Evolutionary conservation across 2,888 invertebrate species (phyloP).

Genomic region (Aphrophora alni): DNA sequence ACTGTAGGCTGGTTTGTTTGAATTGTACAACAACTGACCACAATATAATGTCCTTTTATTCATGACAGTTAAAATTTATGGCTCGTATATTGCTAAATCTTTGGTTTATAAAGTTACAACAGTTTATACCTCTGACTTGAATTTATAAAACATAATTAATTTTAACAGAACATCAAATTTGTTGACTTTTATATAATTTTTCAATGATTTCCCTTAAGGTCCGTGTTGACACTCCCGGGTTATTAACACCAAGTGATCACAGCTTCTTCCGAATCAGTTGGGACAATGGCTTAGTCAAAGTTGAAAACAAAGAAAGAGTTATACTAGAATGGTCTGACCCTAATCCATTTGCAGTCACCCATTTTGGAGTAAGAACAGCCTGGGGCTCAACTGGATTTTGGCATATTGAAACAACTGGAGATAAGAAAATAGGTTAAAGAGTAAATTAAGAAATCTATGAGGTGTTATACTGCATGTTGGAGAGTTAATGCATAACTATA

Average conservation of each 20-base stretch:
- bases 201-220: constrained; percentile 57
- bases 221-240: constrained; percentile 64
- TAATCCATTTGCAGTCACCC: constrained; percentile 64
- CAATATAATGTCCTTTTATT: too few species aligned
- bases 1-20: too few species aligned
- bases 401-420: constrained; percentile 58
- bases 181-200: too few species aligned
- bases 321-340: constrained; percentile 69
- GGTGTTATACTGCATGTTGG: too few species aligned
- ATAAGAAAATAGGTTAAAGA: constrained; percentile 6
- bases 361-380: constrained; percentile 69
- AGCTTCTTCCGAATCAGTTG: constrained; percentile 65
- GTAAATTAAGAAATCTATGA: not conserved
- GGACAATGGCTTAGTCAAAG: constrained; percentile 63
- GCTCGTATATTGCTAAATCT: too few species aligned
- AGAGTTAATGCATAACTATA: not conserved
- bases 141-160: too few species aligned
- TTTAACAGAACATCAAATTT: too few species aligned
- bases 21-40: too few species aligned
- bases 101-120: too few species aligned
- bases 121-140: too few species aligned
- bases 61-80: too few species aligned
- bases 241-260: constrained; percentile 64
- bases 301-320: constrained; percentile 61
- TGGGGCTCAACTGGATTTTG: constrained; percentile 71